A percentile compares a stretch with the other conserved stretches of the same genome.
Conservation (phyloP, 2,113 vertebrate species). For the Hemiscyllium ocellatum region DNA sequence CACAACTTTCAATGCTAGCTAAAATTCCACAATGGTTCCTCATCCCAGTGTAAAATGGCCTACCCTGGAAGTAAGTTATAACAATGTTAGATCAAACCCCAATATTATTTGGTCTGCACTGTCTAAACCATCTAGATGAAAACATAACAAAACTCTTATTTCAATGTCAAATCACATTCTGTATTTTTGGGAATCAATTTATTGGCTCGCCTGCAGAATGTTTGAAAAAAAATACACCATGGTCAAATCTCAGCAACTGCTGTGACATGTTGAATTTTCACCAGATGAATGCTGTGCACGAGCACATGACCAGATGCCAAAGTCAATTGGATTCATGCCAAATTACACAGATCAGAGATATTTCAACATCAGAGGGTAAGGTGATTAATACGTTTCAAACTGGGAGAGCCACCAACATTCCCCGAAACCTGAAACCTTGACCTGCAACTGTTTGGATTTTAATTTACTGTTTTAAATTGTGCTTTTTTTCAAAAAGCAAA, state of each 20-base stretch:
- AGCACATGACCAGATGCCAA: not conserved
- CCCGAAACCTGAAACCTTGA: not conserved
- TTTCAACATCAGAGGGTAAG: slow-evolving; percentile 24
- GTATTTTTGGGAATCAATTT: not conserved
- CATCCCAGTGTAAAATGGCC: no score
- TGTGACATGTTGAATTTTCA: not conserved
- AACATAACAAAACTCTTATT: not conserved
- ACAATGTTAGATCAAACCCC: not conserved
- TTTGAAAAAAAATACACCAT: not conserved
- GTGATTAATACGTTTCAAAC: slow-evolving; percentile 26
- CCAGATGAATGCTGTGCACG: not conserved
- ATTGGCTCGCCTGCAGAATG: not conserved
- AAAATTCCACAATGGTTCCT: no score
- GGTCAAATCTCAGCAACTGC: not conserved
- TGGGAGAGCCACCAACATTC: slow-evolving; percentile 2
- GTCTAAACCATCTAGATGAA: not conserved
- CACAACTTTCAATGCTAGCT: no score
- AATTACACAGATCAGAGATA: slow-evolving; percentile 26
- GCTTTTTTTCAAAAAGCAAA: not conserved
- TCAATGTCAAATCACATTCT: not conserved
- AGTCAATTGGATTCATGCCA: slow-evolving; percentile 21
- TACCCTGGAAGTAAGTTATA: not conserved
- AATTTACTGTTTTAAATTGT: not conserved
- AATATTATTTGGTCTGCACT: not conserved
- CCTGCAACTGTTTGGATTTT: not conserved